phyloP scores from a whole-genome alignment of 2,888 invertebrate genomes.

The Alentia gelatinosa region DNA sequence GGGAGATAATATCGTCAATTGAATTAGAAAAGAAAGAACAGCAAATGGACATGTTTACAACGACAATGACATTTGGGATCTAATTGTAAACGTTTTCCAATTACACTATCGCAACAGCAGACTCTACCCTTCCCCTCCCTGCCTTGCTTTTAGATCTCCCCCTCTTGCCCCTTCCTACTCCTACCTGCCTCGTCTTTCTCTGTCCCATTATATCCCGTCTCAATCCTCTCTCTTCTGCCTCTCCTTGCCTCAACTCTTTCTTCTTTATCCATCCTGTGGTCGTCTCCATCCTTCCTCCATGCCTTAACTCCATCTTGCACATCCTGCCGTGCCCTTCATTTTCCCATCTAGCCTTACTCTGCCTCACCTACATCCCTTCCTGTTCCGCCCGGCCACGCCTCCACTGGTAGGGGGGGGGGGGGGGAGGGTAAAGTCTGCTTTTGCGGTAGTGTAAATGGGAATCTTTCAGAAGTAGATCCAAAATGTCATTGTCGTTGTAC shows the following conservation, averaged over 20 bases:
- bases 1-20: too few species aligned
- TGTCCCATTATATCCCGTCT: not conserved
- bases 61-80: too few species aligned
- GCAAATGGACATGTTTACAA: too few species aligned
- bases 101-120: too few species aligned
- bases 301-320: not conserved
- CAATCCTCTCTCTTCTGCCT: not conserved
- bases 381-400: not conserved
- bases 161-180: not conserved
- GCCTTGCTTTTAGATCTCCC: not conserved
- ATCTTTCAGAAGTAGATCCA: too few species aligned
- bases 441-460: too few species aligned
- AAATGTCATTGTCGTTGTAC: too few species aligned
- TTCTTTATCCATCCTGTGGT: not conserved
- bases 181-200: not conserved
- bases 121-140: too few species aligned
- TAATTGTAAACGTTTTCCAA: too few species aligned
- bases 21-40: too few species aligned
- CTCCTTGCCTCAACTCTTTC: not conserved
- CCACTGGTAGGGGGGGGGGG: not conserved
- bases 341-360: not conserved
- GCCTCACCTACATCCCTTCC: not conserved
- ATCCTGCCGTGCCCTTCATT: not conserved
- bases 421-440: not conserved
- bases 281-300: not conserved